Evolutionary conservation across 2,888 invertebrate genomes (phyloP), one percentile per base, ranked within the genome.

Genomic region (Fabriciana adippe): DNA sequence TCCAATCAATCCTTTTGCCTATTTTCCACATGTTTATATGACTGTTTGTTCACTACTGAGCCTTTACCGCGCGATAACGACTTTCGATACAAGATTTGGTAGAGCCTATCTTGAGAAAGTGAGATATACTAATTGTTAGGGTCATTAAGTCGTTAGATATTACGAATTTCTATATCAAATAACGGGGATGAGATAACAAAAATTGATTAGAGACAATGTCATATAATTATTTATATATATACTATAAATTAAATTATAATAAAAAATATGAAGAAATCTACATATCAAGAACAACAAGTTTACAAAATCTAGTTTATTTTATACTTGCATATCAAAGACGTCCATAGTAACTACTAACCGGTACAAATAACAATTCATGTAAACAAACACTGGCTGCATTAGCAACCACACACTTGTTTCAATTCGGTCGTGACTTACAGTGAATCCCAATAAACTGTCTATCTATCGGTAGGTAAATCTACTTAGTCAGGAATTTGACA

Each of bases 1-100:
- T 84, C 87, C 86, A 88, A 71, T 77, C 72, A 14, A 72, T 70
- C 66, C 61, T 73, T 72, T 78, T 81, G 41, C 67, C 70, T 73
- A 81, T 80, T 70, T 75, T 68, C 64, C 69, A 67, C 67, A 67
- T 70, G 51, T 71, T 64, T 45, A 41, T 57, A 16, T 62, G 47
- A 16, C 35, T 41, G 48, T 59, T 45, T 14, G 55, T 59, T 59
- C 31, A 18, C n/a, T 54, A 64, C 68, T 70, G 68, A 57, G 16
- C 13, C 16, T 60, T 50, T 18, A 57, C 35, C 21, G 6, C 14
- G 14, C 51, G 54, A 55, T 67, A 60, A 67, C 61, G 5, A 15
- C 26, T 31, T 50, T 55, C 18, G 69, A 67, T 71, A 67, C 62
- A 53, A 53, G 60, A 66, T 69, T 48, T 51, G 61, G 55, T 68